These are phyloP conservation scores for Piaya cayana DNA, from an alignment of 2,113 vertebrate species.

Conservation along the genomic window DNA sequence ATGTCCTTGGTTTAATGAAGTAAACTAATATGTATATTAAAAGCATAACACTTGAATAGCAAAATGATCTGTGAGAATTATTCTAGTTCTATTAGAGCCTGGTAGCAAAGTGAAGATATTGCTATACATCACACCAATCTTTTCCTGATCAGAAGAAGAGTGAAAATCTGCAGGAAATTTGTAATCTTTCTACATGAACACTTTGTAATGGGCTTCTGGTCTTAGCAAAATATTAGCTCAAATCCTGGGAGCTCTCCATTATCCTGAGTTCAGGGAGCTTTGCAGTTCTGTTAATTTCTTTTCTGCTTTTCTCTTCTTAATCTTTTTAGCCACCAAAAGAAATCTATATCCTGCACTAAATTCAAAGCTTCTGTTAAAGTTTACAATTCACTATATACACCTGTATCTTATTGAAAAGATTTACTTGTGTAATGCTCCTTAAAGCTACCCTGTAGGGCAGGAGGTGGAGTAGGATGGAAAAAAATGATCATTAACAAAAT, in stretches of 20 bases:
- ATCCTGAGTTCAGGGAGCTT: neutral
- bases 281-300: neutral
- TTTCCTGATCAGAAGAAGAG: neutral
- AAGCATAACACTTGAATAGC: neutral
- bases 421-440: neutral
- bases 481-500: neutral
- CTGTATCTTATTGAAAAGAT: neutral
- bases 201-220: neutral
- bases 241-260: neutral
- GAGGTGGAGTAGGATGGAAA: neutral
- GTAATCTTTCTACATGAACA: neutral
- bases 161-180: neutral
- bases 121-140: neutral
- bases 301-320: neutral
- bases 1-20: neutral
- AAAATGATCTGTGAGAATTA: neutral
- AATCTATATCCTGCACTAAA: neutral
- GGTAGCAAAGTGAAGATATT: neutral
- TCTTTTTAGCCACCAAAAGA: constrained; percentile 3
- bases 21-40: neutral
- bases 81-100: neutral
- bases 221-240: neutral
- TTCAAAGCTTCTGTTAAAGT: constrained; percentile 23
- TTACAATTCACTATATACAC: constrained; percentile 1
- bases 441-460: neutral